Percentiles rank a stretch among this genome's conserved stretches.
phyloP scores from a whole-genome alignment of 2,888 invertebrate genomes.

The Brachylomia viminalis region DNA sequence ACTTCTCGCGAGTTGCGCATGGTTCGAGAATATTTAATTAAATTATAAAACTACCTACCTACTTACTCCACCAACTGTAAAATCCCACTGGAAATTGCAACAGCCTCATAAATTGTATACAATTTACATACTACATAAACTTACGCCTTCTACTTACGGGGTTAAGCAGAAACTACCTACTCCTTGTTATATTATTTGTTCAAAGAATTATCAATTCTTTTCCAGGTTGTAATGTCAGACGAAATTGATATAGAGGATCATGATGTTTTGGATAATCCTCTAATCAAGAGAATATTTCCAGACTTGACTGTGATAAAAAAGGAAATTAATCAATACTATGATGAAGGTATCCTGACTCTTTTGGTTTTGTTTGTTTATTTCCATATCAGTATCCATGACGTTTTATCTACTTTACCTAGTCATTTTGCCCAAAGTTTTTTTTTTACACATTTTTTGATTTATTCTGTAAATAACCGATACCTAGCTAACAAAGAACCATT shows the following conservation, averaged over 20 bases:
- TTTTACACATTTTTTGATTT: no score
- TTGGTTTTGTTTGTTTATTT: background rate
- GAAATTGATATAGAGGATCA: constrained; percentile 85
- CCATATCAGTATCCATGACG: background rate
- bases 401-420: background rate
- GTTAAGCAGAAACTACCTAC: background rate
- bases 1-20: background rate
- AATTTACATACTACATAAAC: background rate
- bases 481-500: no score
- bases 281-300: constrained; percentile 78
- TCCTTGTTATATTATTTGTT: background rate
- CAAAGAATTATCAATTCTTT: background rate
- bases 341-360: constrained; percentile 70
- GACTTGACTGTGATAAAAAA: constrained; percentile 77
- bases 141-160: background rate
- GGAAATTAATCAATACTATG: constrained; percentile 69
- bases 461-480: no score
- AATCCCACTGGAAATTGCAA: background rate
- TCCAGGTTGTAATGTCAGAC: constrained; percentile 73
- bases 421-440: no score
- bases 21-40: background rate
- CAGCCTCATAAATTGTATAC: background rate
- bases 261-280: constrained; percentile 81
- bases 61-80: background rate
- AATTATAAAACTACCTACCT: background rate